Percentiles rank a stretch among this genome's conserved stretches.
phyloP scores from a whole-genome alignment of 2,797 vertebrate genomes.

The Pseudochaenichthys georgianus region DNA sequence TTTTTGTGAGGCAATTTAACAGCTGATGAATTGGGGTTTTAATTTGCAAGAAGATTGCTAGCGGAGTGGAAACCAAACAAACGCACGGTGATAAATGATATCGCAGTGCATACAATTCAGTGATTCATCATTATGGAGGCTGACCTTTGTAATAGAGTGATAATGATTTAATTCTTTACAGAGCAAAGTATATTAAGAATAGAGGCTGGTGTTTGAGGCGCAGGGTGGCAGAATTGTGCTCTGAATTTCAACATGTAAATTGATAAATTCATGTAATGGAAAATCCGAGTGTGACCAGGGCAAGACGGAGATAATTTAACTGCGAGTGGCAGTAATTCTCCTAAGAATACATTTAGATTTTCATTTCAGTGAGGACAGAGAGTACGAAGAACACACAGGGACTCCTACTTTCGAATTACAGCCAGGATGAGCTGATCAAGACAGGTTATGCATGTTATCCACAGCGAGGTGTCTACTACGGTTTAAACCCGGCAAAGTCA shows the following conservation, averaged over 20 bases:
- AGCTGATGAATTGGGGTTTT: slow-evolving; percentile 47
- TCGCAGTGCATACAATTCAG: slow-evolving; percentile 1
- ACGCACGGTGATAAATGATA: slow-evolving; percentile 20
- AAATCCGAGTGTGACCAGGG: slow-evolving; percentile 50
- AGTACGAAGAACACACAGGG: slow-evolving; percentile 1
- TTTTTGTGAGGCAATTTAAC: slow-evolving; percentile 57
- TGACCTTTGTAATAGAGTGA: slow-evolving; percentile 29
- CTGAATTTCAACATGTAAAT: slow-evolving; percentile 28
- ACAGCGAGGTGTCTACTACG: slow-evolving; percentile 24
- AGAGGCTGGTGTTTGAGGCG: neutral
- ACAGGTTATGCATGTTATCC: slow-evolving; percentile 33
- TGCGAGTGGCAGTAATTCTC: slow-evolving; percentile 12
- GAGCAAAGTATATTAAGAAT: slow-evolving; percentile 7
- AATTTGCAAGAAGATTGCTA: slow-evolving; percentile 33
- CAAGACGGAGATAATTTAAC: slow-evolving; percentile 38
- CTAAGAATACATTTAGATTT: slow-evolving; percentile 41
- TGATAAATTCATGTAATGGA: slow-evolving; percentile 46
- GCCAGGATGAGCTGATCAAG: slow-evolving; percentile 26
- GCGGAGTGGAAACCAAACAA: slow-evolving; percentile 52
- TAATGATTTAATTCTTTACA: slow-evolving; percentile 18
- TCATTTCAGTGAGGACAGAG: slow-evolving; percentile 44
- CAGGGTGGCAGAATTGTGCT: slow-evolving; percentile 9
- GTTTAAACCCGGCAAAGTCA: slow-evolving; percentile 52
- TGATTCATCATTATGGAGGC: slow-evolving; percentile 1
- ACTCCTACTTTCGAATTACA: slow-evolving; percentile 14